Evolutionary conservation across 2,113 vertebrate genomes (phyloP), one percentile per base, ranked within the genome.

Genomic region (Melanerpes aurifrons): DNA sequence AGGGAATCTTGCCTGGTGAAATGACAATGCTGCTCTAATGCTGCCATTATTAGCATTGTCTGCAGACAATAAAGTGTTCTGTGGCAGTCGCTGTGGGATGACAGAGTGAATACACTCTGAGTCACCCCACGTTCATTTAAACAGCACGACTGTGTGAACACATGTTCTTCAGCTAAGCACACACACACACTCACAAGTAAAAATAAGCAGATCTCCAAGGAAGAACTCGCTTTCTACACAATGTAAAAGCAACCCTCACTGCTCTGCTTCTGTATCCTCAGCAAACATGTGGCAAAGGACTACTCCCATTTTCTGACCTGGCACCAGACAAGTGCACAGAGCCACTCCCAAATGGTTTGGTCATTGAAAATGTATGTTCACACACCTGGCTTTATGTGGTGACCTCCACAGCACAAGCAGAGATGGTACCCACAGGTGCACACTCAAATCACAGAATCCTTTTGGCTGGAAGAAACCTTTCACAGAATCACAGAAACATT

Each of bases 31-130:
- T 3, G 19, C n/a, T 82, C 94, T 68, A 89, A 87, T 9, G 66
- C 85, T 66, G 61, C 45, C 82, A 53, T 80, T 83, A 88, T 62
- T 61, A 72, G 76, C 91, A 81, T 88, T 88, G 93, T 91, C 93
- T 91, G 87, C 80, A 86, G 86, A 91, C 87, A 94, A 86, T 56
- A 64, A 78, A 92, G 75, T 6, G 73, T 78, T 83, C 85, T 29
- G 70, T 71, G 3, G 3, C 13, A 54, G 75, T 29, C 0, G 2
- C 50, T 80, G 84, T 18, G 68, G 68, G 85, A 76, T 76, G 8
- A 2, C 7, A 93, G 95, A 81, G 45, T 68, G 87, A 86, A 86
- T 37, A 84, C 53, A 72, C 76, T 90, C 58, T 87, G 93, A 95
- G 76, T 95, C 94, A 94, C 87, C 29, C 70, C 63, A 31, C 18